Base-by-base conservation (phyloP, 1,140 invertebrate genomes). In the Tyrophagus putrescentiae region DNA sequence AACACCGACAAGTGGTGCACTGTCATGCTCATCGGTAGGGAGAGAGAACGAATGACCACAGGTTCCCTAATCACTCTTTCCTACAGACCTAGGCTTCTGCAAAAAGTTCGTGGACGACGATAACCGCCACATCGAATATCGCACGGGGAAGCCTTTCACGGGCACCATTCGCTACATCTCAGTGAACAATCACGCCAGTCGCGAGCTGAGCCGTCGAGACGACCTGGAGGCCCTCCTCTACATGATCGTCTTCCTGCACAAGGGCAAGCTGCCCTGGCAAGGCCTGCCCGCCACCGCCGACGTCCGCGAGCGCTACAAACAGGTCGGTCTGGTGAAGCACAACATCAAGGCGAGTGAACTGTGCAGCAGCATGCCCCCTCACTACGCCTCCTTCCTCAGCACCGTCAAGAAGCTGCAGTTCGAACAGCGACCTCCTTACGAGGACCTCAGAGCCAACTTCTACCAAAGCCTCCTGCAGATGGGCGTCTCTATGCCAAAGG, bases 241-340 rank as follows among this genome's bases (percentile, higher is more conserved):
- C 78, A 98, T 99, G 94, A 98, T 99, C 78, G 98, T 99, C 93
- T 99, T 99, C 79, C 98, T 99, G 77, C 79, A 98, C 70, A 80
- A 94, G 69, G 96, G 95, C 66, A 93, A 88, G 70, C 79, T 99
- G 72, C 96, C 96, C 60, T 99, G 95, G 96, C 96, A 99, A 78
- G 96, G 96, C 64, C 79, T 99, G 67, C 98, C 98, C 78, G 94
- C 94, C 64, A 93, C 97, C 73, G 98, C 92, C 67, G 98, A 92
- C 67, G 78, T 98, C 65, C 98, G 98, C 76, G 94, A 99, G 76
- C 80, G 94, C 71, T 98, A 98, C 78, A 91, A 98, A 78, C 97
- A 97, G 79, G 98, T 98, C 72, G 94, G 94, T 65, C 93, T 98
- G 75, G 98, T 93, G 63, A 99, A 99, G 75, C 78, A 92, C 67